Percentiles rank a stretch among this genome's conserved stretches.
Conservation (phyloP, 2,113 vertebrate genomes). For the Corythaixoides concolor region DNA sequence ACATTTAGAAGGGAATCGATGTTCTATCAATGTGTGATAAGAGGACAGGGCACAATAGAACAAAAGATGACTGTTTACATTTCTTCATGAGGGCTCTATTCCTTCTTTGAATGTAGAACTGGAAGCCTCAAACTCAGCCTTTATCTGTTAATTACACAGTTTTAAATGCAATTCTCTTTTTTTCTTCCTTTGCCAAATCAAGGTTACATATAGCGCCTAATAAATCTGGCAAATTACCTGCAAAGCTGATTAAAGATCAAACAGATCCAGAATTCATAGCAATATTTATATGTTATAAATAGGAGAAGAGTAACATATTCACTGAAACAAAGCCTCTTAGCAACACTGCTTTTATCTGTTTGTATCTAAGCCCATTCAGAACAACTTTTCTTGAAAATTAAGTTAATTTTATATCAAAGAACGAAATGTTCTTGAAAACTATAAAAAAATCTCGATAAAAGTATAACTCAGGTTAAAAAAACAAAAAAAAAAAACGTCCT, state of each 20-base stretch:
- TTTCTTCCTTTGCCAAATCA: not conserved
- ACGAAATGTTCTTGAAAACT: not conserved
- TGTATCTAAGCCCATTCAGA: not conserved
- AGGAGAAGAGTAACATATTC: not conserved
- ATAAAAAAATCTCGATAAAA: not conserved
- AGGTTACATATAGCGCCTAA: not conserved
- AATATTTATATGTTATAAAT: not conserved
- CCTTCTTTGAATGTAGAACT: not conserved
- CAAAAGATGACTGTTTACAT: not conserved
- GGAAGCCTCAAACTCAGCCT: not conserved
- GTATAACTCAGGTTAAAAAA: not conserved
- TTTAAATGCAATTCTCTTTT: not conserved
- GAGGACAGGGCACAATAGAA: not conserved
- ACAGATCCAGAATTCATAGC: not conserved
- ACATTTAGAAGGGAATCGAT: not conserved
- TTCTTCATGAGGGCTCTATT: not conserved
- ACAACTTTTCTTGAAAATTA: not conserved
- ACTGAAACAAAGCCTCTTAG: not conserved
- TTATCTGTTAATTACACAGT: not conserved
- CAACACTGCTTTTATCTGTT: not conserved
- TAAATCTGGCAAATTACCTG: not conserved
- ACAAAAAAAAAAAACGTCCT: not conserved
- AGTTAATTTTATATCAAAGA: not conserved
- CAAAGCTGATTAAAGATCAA: not conserved
- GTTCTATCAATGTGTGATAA: not conserved